Base-by-base conservation (phyloP, 2,888 invertebrate genomes). In the Pyralis farinalis region DNA sequence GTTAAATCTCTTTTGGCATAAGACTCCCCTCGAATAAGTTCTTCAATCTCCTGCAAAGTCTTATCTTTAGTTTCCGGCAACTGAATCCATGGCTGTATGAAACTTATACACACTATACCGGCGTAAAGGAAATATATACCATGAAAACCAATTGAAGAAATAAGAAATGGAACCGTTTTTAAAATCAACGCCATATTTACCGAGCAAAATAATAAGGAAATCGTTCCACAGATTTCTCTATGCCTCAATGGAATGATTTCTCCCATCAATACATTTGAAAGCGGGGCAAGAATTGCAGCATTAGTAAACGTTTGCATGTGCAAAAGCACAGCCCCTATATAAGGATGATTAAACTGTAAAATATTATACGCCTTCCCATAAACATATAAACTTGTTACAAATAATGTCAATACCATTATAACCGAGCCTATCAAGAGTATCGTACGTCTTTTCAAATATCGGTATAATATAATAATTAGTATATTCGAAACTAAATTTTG, bases 171-270 rank as follows among this genome's bases (percentile, higher is more conserved):
- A 0, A 44, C 46, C 12, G 55, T 45, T 37, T 61, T 58, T 3
- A 56, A 29, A 1, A 49, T 47, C 0, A 54, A 38, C 3, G 54
- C 49, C 16, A 48, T 44, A 30, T 53, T 53, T 0, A 43, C 12
- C 0, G 57, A 57, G 10, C 53, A 38, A 9, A 59, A 58, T 9
- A 63, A 9, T 0, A 53, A 51, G 1, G 51, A 49, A 10, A 55
- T 43, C 4, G 50, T 49, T 0, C 55, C 55, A 4, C 91, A 52
- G 5, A 58, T 10, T 21, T 52, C 52, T 30, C 46, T 51, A 10
- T 52, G 51, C 5, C 47, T 47, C 9, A 55, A 40, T 7, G 60
- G 58, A 20, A 57, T 57, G 6, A 61, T 46, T 32, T 61, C 60
- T 1, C 60, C 58, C 7, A 53, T 43, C 11, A 61, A 44, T 5